phyloP scores from a whole-genome alignment of 2,113 vertebrate genomes.

The Antigone vipio region DNA sequence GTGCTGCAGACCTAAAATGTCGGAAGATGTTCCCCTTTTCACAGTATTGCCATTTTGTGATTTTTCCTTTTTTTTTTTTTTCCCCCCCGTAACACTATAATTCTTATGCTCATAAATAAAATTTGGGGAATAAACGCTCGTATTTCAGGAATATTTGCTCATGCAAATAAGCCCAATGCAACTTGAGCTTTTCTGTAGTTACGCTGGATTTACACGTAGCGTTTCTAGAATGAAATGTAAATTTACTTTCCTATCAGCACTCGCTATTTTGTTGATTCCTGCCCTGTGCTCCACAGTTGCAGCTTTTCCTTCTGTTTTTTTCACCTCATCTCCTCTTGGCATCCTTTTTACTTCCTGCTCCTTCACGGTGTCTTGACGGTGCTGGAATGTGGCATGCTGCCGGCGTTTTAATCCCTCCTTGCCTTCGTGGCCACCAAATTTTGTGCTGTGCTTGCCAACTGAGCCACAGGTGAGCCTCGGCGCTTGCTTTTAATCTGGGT shows the following conservation, averaged over 20 bases:
- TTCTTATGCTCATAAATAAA: neutral
- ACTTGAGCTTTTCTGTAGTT: neutral
- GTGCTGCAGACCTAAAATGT: neutral
- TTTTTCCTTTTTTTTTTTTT: too few species aligned
- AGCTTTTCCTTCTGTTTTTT: neutral
- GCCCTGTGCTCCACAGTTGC: fast-evolving
- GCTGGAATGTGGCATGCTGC: neutral
- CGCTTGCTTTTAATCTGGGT: neutral
- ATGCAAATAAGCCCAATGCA: fast-evolving
- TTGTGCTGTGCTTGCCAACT: neutral
- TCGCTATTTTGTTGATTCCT: neutral
- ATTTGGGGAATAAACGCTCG: fast-evolving
- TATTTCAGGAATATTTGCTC: neutral
- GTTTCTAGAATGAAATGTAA: neutral
- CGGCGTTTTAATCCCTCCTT: neutral
- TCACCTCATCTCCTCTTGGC: neutral
- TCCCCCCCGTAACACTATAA: neutral
- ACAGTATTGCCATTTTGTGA: neutral
- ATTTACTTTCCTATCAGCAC: neutral
- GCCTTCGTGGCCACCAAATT: fast-evolving
- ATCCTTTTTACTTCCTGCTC: neutral
- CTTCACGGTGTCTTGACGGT: fast-evolving
- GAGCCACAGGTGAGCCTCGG: neutral
- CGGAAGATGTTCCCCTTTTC: neutral
- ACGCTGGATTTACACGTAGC: neutral